Percentiles rank a stretch among this genome's conserved stretches.
Conservation (phyloP, 2,888 invertebrate genomes). For the Ophion slaviceki region DNA sequence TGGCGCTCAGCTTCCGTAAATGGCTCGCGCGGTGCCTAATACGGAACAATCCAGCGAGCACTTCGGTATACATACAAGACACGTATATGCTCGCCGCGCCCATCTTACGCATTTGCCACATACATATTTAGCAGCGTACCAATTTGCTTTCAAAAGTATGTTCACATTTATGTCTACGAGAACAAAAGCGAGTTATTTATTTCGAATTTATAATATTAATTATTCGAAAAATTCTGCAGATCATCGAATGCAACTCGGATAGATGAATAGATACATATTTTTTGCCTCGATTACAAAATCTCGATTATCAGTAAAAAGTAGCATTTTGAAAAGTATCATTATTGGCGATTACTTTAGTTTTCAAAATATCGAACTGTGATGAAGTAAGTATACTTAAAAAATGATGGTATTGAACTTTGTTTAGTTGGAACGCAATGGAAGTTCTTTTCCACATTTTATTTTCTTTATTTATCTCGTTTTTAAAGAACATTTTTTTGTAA, state of each 20-base stretch:
- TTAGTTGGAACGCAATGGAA: not conserved
- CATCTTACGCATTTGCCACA: conserved; percentile 56
- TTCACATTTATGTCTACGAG: conserved; percentile 14
- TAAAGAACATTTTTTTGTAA: no score
- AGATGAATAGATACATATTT: not conserved
- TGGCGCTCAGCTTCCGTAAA: conserved; percentile 69
- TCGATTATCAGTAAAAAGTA: not conserved
- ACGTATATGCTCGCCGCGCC: conserved; percentile 57
- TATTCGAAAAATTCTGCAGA: not conserved
- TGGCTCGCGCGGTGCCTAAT: conserved; percentile 75
- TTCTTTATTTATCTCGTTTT: no score
- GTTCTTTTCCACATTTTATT: not conserved
- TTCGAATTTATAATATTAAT: not conserved
- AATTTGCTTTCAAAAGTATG: conserved; percentile 28
- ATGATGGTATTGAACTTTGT: not conserved
- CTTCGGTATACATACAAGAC: conserved; percentile 68
- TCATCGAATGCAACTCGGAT: not conserved
- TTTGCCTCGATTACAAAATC: not conserved
- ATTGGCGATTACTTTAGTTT: no score
- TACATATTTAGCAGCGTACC: conserved; percentile 26
- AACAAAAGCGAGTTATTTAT: not conserved
- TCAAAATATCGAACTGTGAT: no score
- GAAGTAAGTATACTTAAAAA: not conserved
- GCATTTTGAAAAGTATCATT: no score
- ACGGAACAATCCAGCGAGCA: conserved; percentile 75